Percentiles rank a stretch among this genome's conserved stretches.
Conservation (phyloP, 2,113 vertebrate species). For the Ondatra zibethicus region DNA sequence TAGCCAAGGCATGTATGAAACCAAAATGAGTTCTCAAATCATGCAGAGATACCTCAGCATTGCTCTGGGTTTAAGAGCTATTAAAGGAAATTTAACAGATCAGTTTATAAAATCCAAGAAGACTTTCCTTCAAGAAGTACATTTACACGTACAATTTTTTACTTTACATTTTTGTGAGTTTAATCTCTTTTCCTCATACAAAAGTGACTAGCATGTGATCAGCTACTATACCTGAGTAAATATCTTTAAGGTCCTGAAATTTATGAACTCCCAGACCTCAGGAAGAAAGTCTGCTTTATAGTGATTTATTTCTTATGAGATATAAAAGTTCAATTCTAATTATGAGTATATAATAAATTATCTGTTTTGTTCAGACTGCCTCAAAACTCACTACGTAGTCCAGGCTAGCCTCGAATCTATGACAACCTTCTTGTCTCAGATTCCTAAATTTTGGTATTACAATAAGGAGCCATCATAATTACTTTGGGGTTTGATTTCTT, state of each 20-base stretch:
- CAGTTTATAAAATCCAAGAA: background rate
- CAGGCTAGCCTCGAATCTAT: background rate
- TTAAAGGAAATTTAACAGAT: slow-evolving; percentile 28
- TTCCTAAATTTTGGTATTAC: background rate
- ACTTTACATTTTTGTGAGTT: slow-evolving; percentile 1
- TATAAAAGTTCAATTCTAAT: background rate
- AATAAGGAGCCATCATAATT: background rate
- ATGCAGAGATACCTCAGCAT: background rate
- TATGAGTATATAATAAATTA: background rate
- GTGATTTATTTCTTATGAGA: background rate
- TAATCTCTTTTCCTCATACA: background rate
- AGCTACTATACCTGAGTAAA: background rate
- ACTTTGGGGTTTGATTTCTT: background rate
- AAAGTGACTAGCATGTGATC: background rate
- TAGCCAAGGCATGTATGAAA: background rate
- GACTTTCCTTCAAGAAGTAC: background rate
- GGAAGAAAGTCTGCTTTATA: background rate
- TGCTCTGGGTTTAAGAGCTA: background rate
- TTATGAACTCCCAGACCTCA: background rate
- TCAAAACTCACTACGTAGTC: too few species aligned
- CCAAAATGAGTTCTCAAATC: background rate
- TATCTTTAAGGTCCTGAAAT: background rate
- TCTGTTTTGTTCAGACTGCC: background rate
- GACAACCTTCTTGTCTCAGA: background rate
- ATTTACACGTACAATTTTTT: background rate